Conservation (phyloP, 2,113 vertebrate genomes). For the Suricata suricatta region DNA sequence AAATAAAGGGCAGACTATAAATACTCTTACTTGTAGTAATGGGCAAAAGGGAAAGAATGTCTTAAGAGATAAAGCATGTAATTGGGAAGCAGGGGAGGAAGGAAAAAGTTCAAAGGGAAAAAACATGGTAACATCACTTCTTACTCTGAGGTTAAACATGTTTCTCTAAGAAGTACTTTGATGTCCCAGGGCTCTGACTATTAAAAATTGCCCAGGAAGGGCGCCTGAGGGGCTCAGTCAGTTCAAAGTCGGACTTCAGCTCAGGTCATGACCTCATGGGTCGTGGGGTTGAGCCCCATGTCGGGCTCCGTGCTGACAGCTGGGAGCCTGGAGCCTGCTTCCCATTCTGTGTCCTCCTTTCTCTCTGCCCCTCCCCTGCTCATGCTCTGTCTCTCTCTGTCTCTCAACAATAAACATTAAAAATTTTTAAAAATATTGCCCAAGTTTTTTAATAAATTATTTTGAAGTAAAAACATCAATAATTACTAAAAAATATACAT, state of each 20-base stretch:
- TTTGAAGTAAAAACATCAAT: not conserved
- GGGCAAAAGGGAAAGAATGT: not conserved
- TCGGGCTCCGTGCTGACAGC: too few species aligned
- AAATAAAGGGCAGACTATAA: not conserved
- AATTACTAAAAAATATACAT: not conserved
- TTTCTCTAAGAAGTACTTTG: slow-evolving; percentile 23
- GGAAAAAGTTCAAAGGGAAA: not conserved
- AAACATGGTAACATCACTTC: too few species aligned
- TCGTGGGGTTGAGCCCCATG: too few species aligned
- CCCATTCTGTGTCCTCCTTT: too few species aligned
- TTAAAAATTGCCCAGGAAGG: not conserved
- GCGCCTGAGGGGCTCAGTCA: too few species aligned
- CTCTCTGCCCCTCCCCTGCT: too few species aligned
- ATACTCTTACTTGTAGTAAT: not conserved
- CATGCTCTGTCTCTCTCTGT: too few species aligned
- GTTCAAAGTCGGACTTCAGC: too few species aligned
- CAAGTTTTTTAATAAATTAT: slow-evolving; percentile 13
- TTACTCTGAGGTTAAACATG: not conserved
- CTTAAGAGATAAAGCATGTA: not conserved
- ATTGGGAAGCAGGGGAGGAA: not conserved
- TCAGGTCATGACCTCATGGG: too few species aligned
- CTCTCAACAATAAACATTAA: too few species aligned
- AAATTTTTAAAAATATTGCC: too few species aligned
- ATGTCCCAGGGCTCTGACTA: slow-evolving; percentile 11
- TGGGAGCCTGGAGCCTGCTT: too few species aligned